A percentile compares a stretch with the other conserved stretches of the same genome.
Evolutionary conservation across 1,140 invertebrate species (phyloP).

Genomic region (Frieseomelitta varia): DNA sequence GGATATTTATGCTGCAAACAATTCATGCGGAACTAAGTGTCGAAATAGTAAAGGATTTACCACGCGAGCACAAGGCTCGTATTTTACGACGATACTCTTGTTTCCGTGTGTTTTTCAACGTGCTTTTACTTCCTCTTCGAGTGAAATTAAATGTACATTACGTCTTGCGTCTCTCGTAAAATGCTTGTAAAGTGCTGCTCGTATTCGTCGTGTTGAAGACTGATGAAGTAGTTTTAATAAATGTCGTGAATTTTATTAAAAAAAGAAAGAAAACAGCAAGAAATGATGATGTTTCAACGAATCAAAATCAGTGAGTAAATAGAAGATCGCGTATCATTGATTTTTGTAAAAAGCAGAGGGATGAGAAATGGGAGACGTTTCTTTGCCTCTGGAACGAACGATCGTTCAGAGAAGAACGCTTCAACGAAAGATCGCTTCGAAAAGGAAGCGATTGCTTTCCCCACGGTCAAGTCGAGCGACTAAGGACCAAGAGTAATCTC

Average conservation of each 20-base stretch:
- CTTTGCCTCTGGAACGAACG: neutral
- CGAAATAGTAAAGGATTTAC: neutral
- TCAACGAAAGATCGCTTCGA: conserved; percentile 10
- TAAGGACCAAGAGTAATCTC: conserved; percentile 30
- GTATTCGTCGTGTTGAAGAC: neutral
- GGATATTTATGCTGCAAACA: neutral
- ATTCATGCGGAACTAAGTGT: neutral
- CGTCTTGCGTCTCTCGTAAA: neutral
- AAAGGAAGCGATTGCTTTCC: neutral
- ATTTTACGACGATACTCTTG: neutral
- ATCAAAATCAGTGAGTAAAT: too few species aligned
- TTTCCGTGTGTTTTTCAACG: neutral
- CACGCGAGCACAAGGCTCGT: neutral
- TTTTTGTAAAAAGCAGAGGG: neutral
- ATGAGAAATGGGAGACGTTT: neutral
- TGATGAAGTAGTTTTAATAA: too few species aligned
- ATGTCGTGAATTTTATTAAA: neutral
- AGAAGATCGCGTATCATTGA: neutral
- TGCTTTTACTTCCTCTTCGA: neutral
- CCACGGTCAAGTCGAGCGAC: conserved; percentile 4
- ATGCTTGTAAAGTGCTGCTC: neutral
- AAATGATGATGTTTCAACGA: neutral
- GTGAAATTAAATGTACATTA: neutral
- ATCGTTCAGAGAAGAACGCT: conserved; percentile 3
- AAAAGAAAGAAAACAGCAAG: too few species aligned